phyloP scores from a whole-genome alignment of 2,113 vertebrate species.

The Strix aluco region DNA sequence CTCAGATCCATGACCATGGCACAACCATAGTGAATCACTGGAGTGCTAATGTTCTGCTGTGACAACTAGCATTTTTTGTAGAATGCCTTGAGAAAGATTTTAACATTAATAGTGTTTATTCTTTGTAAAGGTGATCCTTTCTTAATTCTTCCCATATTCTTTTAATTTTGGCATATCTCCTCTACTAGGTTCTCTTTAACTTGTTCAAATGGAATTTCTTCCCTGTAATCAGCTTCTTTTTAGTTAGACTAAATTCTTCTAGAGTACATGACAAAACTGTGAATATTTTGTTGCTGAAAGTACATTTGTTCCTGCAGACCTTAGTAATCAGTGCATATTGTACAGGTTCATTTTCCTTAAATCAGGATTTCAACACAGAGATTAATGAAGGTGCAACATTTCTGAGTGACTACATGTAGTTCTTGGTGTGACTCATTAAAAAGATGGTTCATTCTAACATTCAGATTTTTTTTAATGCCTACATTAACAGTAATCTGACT shows the following conservation, averaged over 20 bases:
- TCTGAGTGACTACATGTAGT: neutral
- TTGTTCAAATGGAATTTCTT: neutral
- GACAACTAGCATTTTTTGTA: neutral
- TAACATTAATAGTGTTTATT: neutral
- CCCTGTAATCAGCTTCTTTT: neutral
- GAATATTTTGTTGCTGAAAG: neutral
- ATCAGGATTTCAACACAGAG: neutral
- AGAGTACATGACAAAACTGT: neutral
- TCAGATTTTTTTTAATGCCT: neutral
- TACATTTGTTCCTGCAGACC: neutral
- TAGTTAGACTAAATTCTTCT: neutral
- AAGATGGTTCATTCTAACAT: neutral
- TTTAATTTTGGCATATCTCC: neutral
- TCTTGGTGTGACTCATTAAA: neutral
- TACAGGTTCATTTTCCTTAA: neutral
- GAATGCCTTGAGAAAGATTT: neutral
- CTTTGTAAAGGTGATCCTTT: neutral
- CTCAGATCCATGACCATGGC: neutral
- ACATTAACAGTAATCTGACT: neutral
- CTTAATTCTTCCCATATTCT: neutral
- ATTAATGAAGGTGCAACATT: neutral
- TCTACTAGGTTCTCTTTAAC: neutral
- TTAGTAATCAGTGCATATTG: neutral
- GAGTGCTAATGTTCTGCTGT: constrained; percentile 43
- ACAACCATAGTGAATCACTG: constrained; percentile 62